Percentiles rank a stretch among this genome's conserved stretches.
These are phyloP conservation scores for Channallabes apus DNA, from an alignment of 2,797 vertebrate genomes.

Conservation along the genomic window DNA sequence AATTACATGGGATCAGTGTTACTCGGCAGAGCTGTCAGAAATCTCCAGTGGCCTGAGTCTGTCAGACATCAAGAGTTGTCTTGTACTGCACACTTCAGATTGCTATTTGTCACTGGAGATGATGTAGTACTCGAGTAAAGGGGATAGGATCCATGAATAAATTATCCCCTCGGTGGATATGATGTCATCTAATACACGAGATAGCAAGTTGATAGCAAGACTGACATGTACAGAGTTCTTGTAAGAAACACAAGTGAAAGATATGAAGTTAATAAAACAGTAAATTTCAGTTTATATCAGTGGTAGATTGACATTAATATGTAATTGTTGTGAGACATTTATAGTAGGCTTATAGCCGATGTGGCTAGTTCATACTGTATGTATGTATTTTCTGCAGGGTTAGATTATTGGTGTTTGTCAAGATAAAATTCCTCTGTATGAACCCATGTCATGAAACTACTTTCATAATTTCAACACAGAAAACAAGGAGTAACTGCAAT, in stretches of 20 bases:
- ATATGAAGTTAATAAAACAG: not conserved
- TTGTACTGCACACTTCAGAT: not conserved
- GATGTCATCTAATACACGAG: not conserved
- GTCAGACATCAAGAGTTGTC: not conserved
- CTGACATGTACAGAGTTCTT: not conserved
- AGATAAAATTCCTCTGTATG: not conserved
- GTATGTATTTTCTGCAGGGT: not conserved
- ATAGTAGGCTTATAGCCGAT: not conserved
- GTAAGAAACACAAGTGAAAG: not conserved
- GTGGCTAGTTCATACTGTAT: not conserved
- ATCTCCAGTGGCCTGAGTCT: not conserved
- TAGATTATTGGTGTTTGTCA: not conserved
- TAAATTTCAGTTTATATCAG: not conserved
- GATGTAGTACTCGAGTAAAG: not conserved
- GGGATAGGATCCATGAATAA: not conserved
- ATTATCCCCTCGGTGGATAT: not conserved
- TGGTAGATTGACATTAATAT: not conserved
- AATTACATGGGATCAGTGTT: constrained; percentile 4
- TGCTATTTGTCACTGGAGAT: not conserved
- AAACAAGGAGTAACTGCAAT: not conserved
- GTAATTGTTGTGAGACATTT: not conserved
- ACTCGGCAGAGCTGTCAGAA: not conserved
- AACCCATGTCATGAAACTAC: not conserved
- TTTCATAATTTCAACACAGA: not conserved
- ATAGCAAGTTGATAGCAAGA: not conserved